Base-by-base conservation (phyloP, 2,888 invertebrate genomes). In the Lepeophtheirus nordmannii region DNA sequence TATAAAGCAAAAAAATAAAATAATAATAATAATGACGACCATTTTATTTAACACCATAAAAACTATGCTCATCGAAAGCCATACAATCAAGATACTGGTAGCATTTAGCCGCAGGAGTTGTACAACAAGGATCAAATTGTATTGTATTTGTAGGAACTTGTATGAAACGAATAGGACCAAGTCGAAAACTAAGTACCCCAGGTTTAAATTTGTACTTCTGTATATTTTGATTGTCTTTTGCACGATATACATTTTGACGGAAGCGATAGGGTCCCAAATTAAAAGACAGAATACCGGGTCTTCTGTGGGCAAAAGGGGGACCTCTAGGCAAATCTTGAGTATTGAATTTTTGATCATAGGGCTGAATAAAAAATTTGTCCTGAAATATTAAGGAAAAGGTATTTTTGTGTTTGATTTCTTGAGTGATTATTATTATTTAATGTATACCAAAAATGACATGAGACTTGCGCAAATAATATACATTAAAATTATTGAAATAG, bases 281-380 rank as follows among this genome's bases (percentile, higher is more conserved):
- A 17, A 62, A 62, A 23, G 40, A 40, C 1, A 83, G 71, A 82
- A 83, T 0, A 83, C 75, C 41, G 83, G 80, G 17, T 82, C 82
- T 56, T 82, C 83, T 70, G 82, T 83, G 1, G 82, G 78, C 70
- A 83, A 83, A 14, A 83, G 82, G 57, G 82, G 82, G 0, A 83
- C 83, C 62, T 83, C 82, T 70, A 82, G 83, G 1, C 83, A 73
- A 0, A 83, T 82, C 60, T 83, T 73, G 0, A 83, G 74, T 1
- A 83, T 62, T 62, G 40, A 62, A 62, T 17, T 20, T 39, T n/a
- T 20, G 17, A 20, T 62, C 62, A 17, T 62, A 62, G 40, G 62
- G 62, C 41, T 57, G 57, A 57, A 57, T 57, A 11, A 57, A 8
- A 10, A 23, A 57, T 57, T 30, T 30, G 30, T 30, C 30, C 30